Conservation (phyloP, 2,113 vertebrate species). For the Coracopsis vasa region DNA sequence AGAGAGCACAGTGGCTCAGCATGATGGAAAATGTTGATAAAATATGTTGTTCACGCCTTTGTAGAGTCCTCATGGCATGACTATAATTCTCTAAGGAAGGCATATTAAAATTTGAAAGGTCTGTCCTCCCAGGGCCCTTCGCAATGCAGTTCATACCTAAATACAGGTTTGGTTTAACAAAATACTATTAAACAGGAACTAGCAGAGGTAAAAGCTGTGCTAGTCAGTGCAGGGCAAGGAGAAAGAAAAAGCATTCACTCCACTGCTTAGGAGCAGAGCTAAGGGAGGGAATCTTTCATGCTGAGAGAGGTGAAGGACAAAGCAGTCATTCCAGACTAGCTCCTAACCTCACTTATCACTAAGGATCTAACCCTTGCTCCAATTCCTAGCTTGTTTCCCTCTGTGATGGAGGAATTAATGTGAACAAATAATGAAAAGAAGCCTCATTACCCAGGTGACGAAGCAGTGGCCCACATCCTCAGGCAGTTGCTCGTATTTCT, state of each 20-base stretch:
- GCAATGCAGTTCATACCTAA: neutral
- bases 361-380: neutral
- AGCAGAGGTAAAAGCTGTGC: neutral
- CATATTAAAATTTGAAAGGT: neutral
- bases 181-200: neutral
- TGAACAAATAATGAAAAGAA: conserved; percentile 24
- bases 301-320: neutral
- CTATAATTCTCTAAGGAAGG: neutral
- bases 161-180: neutral
- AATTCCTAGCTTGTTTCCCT: neutral
- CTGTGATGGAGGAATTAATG: neutral
- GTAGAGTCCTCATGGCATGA: neutral
- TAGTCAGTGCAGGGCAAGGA: neutral
- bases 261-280: neutral
- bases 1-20: neutral
- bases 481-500: conserved; percentile 97
- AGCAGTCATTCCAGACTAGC: neutral
- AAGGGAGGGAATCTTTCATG: neutral
- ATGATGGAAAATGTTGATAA: neutral
- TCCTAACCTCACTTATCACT: neutral
- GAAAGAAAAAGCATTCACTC: neutral
- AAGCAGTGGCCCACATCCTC: conserved; percentile 99
- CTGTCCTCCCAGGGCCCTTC: neutral
- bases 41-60: neutral
- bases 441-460: conserved; percentile 92